phyloP scores from a whole-genome alignment of 1,140 invertebrate species.

The Bombus balteatus region DNA sequence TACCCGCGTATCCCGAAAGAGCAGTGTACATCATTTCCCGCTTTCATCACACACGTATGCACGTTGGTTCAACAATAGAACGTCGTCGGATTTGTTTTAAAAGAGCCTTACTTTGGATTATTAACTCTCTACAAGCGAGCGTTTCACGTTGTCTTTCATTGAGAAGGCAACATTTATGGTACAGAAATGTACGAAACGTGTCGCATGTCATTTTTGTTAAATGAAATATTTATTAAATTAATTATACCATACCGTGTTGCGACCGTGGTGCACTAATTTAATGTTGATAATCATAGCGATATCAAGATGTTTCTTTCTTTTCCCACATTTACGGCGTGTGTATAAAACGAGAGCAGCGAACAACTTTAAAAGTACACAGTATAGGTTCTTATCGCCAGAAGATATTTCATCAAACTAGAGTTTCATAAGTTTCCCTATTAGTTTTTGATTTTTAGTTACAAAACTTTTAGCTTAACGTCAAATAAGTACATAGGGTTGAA shows the following conservation, averaged over 20 bases:
- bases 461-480: neutral
- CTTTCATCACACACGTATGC: neutral
- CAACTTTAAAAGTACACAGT: neutral
- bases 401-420: neutral
- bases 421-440: neutral
- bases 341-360: neutral
- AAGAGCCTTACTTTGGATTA: conserved; percentile 34
- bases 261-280: neutral
- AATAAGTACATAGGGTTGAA: neutral
- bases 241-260: neutral
- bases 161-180: conserved; percentile 1
- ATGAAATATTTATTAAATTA: neutral
- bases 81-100: conserved; percentile 39
- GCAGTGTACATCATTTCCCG: conserved; percentile 15
- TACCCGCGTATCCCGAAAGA: neutral
- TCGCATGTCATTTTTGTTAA: too few species aligned
- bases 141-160: neutral
- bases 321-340: neutral
- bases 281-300: neutral
- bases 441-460: neutral
- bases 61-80: conserved; percentile 22
- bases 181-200: neutral
- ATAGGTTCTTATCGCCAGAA: conserved; percentile 6
- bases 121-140: conserved; percentile 28
- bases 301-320: neutral